Evolutionary conservation across 2,113 vertebrate species (phyloP).

Genomic region (Xerus inauris): DNA sequence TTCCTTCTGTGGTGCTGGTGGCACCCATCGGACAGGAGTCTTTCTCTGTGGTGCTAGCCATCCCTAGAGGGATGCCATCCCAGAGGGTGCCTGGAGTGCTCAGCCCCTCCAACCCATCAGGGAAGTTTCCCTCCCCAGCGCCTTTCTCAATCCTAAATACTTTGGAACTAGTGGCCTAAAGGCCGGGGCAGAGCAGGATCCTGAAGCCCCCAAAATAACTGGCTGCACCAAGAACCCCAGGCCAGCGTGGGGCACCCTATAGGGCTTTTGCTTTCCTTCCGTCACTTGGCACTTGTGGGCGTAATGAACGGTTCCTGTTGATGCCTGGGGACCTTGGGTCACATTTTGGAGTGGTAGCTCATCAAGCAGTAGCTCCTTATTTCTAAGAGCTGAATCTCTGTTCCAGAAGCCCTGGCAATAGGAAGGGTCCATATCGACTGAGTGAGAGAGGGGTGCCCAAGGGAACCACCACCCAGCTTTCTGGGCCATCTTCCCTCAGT

Average conservation of each 20-base stretch:
- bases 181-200: background rate
- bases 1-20: background rate
- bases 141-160: background rate
- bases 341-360: background rate
- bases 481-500: background rate
- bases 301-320: background rate
- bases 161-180: background rate
- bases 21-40: background rate
- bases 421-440: background rate
- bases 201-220: background rate
- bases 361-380: background rate
- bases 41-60: background rate
- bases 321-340: background rate
- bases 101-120: background rate
- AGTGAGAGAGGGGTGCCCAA: background rate
- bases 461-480: background rate
- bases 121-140: background rate
- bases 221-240: background rate
- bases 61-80: background rate
- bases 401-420: background rate
- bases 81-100: background rate
- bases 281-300: background rate
- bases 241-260: background rate
- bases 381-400: background rate
- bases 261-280: background rate